Base-by-base conservation (phyloP, 2,797 vertebrate genomes). In the Platyrinchus mystaceus region DNA sequence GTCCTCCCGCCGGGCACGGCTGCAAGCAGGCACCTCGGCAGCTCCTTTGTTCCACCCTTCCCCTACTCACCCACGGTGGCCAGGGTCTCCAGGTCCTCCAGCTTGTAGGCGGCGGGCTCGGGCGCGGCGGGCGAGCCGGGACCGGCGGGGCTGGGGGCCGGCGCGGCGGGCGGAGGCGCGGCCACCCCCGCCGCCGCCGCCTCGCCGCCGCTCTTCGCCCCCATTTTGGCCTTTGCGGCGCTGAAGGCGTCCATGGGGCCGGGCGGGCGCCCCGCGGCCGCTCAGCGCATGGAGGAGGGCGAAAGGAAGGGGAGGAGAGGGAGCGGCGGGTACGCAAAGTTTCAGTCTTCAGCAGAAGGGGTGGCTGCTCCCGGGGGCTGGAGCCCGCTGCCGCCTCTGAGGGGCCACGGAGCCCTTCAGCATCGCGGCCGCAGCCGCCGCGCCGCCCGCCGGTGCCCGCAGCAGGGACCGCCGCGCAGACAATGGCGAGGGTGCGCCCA, bases 81-180 rank as follows among this genome's bases (percentile, higher is more conserved):
- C 27, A 99, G 92, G 20, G 98, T 99, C 94, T 99, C 98, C 96
- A 99, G 97, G 50, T 99, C 98, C n/a, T 99, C 98, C 22, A 99
- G 98, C 37, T 97, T 84, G 78, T 97, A 98, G 22, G 69, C 77
- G 41, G 90, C 68, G 26, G 89, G 15, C 64, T 97, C 96, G 87
- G 91, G 75, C 8, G 95, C 60, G 34, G 89, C 8, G 76, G 77
- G 87, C 12, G 94, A 84, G 36, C 74, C 96, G 53, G 91, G 96
- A 60, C 36, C 80, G 8, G 76, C 82, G 5, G 90, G 90, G 60
- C 87, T 58, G n/a, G 90, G 76, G 30, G 77, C 55, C 16, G 90
- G 76, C 9, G 41, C 68, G 63, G 75, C 18, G 32, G 81, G 63
- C 41, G 93, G 95, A 82, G 95, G 69, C 30, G 89, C 91, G 70